These are phyloP conservation scores for Andrena praecox DNA, from an alignment of 2,888 invertebrate species.

Conservation along the genomic window DNA sequence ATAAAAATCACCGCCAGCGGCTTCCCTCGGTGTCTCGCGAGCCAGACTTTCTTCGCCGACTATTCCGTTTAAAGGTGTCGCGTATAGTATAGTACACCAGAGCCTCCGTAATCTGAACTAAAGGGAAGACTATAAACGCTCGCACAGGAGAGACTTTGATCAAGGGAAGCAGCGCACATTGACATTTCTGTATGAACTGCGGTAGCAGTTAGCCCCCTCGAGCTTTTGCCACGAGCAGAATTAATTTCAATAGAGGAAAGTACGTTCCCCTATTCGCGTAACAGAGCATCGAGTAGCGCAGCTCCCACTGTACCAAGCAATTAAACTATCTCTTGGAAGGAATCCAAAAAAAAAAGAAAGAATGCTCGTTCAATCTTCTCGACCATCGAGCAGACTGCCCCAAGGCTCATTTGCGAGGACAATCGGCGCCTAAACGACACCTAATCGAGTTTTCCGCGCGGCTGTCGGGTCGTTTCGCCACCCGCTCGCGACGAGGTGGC, in stretches of 20 bases:
- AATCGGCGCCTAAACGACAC: slow-evolving; percentile 17
- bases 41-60: background rate
- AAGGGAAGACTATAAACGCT: too few relatives aligned
- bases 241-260: too few relatives aligned
- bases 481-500: slow-evolving; percentile 52
- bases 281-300: too few relatives aligned
- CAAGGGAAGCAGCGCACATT: too few relatives aligned
- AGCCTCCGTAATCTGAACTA: too few relatives aligned
- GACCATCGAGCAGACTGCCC: background rate
- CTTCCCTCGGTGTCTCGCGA: background rate
- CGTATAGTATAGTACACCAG: background rate
- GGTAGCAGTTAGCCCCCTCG: too few relatives aligned
- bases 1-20: slow-evolving; percentile 7
- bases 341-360: background rate
- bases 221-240: too few relatives aligned
- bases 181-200: too few relatives aligned
- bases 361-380: background rate
- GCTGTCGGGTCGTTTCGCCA: slow-evolving; percentile 54
- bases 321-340: background rate
- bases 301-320: too few relatives aligned
- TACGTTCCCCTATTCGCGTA: too few relatives aligned
- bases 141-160: too few relatives aligned
- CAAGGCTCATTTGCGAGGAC: background rate
- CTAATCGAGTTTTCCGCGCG: slow-evolving; percentile 54
- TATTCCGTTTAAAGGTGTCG: background rate